Conservation (phyloP, 2,888 invertebrate genomes). For the Resseliella maxima region DNA sequence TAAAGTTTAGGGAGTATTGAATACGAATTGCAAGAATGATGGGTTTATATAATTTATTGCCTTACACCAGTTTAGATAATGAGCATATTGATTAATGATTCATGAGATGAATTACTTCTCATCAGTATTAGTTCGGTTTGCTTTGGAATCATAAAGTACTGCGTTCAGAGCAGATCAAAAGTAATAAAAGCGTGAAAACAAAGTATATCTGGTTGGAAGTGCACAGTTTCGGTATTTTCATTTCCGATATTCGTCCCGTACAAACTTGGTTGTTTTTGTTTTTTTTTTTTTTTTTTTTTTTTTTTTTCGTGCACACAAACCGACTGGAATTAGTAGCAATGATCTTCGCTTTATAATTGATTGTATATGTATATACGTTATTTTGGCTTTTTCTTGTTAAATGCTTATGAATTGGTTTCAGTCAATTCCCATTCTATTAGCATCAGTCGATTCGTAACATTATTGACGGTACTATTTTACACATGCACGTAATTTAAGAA, state of each 20-base stretch:
- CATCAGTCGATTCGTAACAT: not conserved
- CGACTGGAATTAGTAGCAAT: constrained; percentile 43
- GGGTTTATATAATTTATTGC: constrained; percentile 56
- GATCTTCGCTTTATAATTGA: constrained; percentile 47
- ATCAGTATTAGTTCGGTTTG: constrained; percentile 56
- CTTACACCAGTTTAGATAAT: constrained; percentile 57
- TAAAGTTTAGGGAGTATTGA: constrained; percentile 21
- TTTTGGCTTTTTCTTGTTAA: constrained; percentile 32
- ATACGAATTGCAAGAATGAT: constrained; percentile 41
- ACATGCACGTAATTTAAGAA: not conserved
- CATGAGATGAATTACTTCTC: constrained; percentile 58
- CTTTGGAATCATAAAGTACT: not conserved
- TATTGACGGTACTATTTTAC: not conserved
- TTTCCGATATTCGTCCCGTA: not conserved
- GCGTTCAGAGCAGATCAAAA: not conserved
- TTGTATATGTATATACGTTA: not conserved
- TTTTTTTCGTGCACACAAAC: not conserved
- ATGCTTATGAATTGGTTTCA: constrained; percentile 29
- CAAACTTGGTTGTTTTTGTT: not conserved
- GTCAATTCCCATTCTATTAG: constrained; percentile 7
- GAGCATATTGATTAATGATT: constrained; percentile 58
- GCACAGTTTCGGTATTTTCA: not conserved
- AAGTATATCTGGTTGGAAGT: constrained; percentile 45
- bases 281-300: not conserved
- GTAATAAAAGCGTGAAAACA: constrained; percentile 36